These are phyloP conservation scores for Rhopilema esculentum DNA, from an alignment of 30 jellyfish, hydroid and myxozoan genomes.

Conservation along the genomic window DNA sequence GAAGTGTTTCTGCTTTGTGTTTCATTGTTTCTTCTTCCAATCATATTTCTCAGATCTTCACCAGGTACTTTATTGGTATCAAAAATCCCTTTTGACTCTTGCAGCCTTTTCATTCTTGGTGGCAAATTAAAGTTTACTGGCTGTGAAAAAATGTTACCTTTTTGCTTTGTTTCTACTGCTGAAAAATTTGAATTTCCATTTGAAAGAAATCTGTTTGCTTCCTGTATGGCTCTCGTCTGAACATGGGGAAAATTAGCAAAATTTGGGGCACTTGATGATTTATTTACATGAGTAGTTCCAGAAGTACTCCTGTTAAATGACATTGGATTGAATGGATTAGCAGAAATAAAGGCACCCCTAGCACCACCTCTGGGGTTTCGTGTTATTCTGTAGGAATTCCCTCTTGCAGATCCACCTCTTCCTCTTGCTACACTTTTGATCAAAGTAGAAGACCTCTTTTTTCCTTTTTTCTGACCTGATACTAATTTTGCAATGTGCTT, in stretches of 20 bases:
- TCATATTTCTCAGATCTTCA: no score
- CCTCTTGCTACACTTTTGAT: conserved; percentile 19
- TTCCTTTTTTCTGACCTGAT: conserved; percentile 77
- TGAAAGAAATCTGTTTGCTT: not conserved
- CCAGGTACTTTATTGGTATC: not conserved
- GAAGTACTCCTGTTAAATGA: not conserved
- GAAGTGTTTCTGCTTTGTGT: not conserved
- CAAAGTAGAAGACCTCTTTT: conserved; percentile 11
- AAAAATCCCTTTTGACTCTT: not conserved
- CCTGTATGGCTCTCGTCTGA: not conserved
- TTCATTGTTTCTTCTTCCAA: not conserved
- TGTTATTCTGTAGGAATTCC: not conserved
- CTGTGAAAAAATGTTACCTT: not conserved
- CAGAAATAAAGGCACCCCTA: not conserved
- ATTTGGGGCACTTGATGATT: conserved; percentile 15
- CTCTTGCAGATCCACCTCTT: conserved; percentile 24
- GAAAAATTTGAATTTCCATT: not conserved
- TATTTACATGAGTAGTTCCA: not conserved
- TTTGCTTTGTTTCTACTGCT: not conserved
- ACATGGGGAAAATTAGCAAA: not conserved
- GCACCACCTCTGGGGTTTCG: not conserved
- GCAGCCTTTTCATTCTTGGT: conserved; percentile 55
- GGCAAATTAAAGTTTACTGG: conserved; percentile 19
- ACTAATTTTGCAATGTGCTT: conserved; percentile 76
- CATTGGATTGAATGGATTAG: not conserved